These are phyloP conservation scores for Chiroxiphia lanceolata DNA, from an alignment of 2,797 vertebrate genomes.

Conservation along the genomic window DNA sequence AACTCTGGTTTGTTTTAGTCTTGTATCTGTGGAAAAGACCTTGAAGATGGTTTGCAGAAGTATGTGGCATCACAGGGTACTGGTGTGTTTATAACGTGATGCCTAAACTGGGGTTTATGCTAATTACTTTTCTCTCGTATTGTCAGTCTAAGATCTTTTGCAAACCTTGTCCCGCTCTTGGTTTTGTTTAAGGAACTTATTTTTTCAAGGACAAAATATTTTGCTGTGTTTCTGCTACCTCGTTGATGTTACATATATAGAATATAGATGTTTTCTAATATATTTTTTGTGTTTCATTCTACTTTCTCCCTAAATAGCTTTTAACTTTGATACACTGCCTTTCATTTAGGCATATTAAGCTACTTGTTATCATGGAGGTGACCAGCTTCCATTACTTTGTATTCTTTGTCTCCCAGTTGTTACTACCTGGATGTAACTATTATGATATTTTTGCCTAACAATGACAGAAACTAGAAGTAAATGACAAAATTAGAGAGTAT, in stretches of 20 bases:
- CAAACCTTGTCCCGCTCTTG: not conserved
- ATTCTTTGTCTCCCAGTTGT: not conserved
- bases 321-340: not conserved
- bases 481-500: not conserved
- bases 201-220: not conserved
- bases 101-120: not conserved
- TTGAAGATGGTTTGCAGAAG: not conserved
- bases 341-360: not conserved
- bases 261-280: not conserved
- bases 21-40: not conserved
- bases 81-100: not conserved
- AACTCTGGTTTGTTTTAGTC: not conserved
- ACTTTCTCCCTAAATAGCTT: not conserved
- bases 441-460: not conserved
- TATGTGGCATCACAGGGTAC: not conserved
- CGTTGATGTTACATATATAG: not conserved
- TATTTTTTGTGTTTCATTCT: not conserved
- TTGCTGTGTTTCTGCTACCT: not conserved
- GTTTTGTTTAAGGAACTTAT: not conserved
- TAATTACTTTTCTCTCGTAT: not conserved
- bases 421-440: not conserved
- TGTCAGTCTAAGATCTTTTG: not conserved
- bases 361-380: not conserved
- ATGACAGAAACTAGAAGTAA: not conserved
- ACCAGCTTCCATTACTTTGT: not conserved